Conservation (phyloP, 2,113 vertebrate genomes). For the Calidris pygmaea region DNA sequence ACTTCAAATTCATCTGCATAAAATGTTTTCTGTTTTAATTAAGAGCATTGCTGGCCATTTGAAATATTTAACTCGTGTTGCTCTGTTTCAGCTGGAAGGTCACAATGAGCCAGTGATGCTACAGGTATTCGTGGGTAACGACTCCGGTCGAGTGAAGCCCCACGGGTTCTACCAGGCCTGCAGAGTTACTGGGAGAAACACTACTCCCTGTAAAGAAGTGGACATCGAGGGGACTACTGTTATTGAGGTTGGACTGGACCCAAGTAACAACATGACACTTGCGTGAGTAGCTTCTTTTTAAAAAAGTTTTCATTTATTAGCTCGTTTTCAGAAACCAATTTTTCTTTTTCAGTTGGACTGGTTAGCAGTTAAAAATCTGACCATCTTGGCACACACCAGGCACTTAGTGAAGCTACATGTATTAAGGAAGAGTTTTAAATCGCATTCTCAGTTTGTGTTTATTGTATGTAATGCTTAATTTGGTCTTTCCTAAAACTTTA, state of each 20-base stretch:
- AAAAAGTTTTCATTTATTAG: rapidly evolving
- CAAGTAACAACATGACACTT: constrained; percentile 92
- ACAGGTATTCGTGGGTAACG: constrained; percentile 95
- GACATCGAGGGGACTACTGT: constrained; percentile 96
- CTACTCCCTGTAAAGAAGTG: constrained; percentile 96
- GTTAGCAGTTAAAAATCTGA: neutral
- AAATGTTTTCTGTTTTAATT: neutral
- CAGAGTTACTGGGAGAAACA: constrained; percentile 94
- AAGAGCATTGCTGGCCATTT: neutral
- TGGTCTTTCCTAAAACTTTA: neutral
- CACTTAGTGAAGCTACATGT: neutral
- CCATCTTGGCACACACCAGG: neutral
- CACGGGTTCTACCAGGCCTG: constrained; percentile 99
- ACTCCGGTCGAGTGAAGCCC: constrained; percentile 93
- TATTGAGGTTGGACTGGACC: constrained; percentile 94
- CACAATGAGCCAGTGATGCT: constrained; percentile 92
- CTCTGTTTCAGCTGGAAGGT: constrained; percentile 88
- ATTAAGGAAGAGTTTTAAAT: neutral
- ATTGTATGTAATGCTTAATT: neutral
- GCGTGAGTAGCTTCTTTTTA: constrained; percentile 79
- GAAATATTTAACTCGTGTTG: neutral
- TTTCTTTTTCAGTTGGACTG: neutral
- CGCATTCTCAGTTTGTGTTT: neutral
- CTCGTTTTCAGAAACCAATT: neutral
- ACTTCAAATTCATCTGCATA: neutral